These are phyloP conservation scores for Chrysaora quinquecirrha DNA, from an alignment of 30 jellyfish, hydroid and myxozoan genomes.

Conservation along the genomic window DNA sequence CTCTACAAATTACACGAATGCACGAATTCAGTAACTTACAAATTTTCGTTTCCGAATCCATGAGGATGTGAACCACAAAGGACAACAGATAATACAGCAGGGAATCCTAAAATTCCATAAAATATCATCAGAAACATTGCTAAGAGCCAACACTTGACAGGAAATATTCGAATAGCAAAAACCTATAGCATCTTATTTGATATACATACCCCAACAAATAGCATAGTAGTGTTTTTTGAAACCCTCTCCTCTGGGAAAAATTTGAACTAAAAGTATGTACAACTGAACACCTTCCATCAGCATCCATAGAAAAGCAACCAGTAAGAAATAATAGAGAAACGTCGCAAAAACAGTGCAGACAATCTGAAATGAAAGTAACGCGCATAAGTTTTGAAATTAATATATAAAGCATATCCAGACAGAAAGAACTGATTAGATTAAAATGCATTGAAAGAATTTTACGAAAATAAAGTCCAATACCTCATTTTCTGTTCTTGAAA, in stretches of 20 bases:
- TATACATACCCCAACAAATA: conserved; percentile 76
- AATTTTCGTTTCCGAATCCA: conserved; percentile 62
- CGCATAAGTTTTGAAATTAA: background rate
- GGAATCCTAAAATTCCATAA: conserved; percentile 51
- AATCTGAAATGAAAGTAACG: conserved; percentile 42
- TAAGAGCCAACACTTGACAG: background rate
- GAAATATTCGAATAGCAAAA: too few species aligned
- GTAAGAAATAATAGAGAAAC: conserved; percentile 63
- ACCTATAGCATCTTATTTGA: too few species aligned
- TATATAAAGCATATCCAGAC: too few species aligned
- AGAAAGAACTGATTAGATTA: too few species aligned
- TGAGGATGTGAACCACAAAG: conserved; percentile 71
- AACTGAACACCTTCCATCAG: conserved; percentile 81
- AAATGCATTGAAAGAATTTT: too few species aligned
- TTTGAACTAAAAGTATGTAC: conserved; percentile 72
- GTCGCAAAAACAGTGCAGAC: conserved; percentile 79
- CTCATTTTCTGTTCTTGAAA: conserved; percentile 77
- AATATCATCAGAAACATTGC: background rate
- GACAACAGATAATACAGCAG: conserved; percentile 69
- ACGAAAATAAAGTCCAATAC: conserved; percentile 32
- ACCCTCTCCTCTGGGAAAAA: conserved; percentile 73
- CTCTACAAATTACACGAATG: too few species aligned
- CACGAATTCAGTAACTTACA: too few species aligned
- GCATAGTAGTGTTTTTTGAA: conserved; percentile 69
- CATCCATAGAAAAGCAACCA: conserved; percentile 88